phyloP scores from a whole-genome alignment of 2,113 vertebrate species.

The Turdus rufiventris region DNA sequence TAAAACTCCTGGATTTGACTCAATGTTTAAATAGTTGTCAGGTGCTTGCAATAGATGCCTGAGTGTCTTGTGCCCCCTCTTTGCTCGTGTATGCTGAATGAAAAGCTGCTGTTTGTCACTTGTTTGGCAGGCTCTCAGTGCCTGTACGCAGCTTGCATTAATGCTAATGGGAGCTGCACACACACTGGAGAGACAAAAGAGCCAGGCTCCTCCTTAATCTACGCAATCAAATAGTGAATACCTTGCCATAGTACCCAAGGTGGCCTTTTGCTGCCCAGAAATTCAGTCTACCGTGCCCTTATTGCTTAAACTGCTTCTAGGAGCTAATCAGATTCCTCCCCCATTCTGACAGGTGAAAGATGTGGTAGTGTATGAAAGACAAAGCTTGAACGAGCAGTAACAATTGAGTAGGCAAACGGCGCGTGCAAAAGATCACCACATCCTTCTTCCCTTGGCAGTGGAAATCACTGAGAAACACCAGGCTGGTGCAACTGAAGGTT shows the following conservation, averaged over 20 bases:
- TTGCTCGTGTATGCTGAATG: background rate
- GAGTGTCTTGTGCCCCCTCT: background rate
- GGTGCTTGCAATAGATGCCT: constrained; percentile 5
- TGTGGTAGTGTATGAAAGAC: background rate
- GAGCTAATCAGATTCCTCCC: constrained; percentile 20
- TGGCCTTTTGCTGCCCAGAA: constrained; percentile 30
- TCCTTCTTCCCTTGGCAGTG: background rate
- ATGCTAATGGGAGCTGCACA: background rate
- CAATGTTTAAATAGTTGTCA: constrained; percentile 31
- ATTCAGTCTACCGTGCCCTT: background rate
- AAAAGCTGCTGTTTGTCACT: constrained; percentile 45
- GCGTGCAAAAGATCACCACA: background rate
- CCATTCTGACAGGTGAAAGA: constrained; percentile 2
- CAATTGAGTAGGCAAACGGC: background rate
- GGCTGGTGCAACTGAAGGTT: background rate
- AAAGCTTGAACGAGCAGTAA: background rate
- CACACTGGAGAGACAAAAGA: background rate
- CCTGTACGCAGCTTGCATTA: background rate
- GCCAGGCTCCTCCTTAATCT: constrained; percentile 26
- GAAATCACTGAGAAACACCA: background rate
- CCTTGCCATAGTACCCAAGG: background rate
- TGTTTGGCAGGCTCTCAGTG: constrained; percentile 16
- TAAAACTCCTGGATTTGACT: constrained; percentile 24
- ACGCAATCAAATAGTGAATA: background rate
- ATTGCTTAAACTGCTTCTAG: constrained; percentile 7